Evolutionary conservation across 2,113 vertebrate species (phyloP).

Genomic region (Chaetodon auriga): DNA sequence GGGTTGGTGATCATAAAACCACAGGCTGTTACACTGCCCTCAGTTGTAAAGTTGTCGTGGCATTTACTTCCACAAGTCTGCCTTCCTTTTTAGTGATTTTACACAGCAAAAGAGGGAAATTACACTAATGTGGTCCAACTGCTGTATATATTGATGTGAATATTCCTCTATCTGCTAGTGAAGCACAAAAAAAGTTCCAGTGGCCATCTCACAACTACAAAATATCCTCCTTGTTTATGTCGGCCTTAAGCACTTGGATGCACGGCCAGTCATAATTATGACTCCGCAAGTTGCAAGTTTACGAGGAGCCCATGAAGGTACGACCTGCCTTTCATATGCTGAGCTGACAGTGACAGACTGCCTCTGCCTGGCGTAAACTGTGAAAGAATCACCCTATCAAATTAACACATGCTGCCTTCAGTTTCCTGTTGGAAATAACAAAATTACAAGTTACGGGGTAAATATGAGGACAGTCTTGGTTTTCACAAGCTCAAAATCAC

Average conservation of each 20-base stretch:
- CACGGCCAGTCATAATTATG: constrained; percentile 48
- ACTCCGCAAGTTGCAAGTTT: constrained; percentile 46
- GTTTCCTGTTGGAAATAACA: constrained; percentile 26
- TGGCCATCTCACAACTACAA: neutral
- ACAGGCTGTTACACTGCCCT: constrained; percentile 36
- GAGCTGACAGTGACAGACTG: constrained; percentile 52
- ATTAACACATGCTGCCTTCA: constrained; percentile 47
- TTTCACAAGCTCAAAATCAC: neutral
- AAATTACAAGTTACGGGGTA: constrained; percentile 4
- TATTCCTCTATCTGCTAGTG: neutral
- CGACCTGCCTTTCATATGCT: constrained; percentile 45
- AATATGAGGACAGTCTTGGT: constrained; percentile 10
- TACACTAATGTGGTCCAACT: neutral
- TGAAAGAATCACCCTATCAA: constrained; percentile 25
- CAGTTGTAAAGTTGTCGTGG: constrained; percentile 5
- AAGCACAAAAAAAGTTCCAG: neutral
- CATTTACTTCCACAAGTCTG: neutral
- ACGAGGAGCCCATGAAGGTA: constrained; percentile 36
- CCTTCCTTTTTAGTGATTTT: neutral
- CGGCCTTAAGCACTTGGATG: constrained; percentile 26
- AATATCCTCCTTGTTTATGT: constrained; percentile 50
- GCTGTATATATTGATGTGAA: constrained; percentile 2
- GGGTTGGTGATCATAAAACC: constrained; percentile 40
- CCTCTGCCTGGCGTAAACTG: constrained; percentile 31
- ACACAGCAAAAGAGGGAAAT: neutral